A percentile compares a stretch with the other conserved stretches of the same genome.
Conservation (phyloP, 1,140 invertebrate genomes). For the Stegodyphus dumicola region DNA sequence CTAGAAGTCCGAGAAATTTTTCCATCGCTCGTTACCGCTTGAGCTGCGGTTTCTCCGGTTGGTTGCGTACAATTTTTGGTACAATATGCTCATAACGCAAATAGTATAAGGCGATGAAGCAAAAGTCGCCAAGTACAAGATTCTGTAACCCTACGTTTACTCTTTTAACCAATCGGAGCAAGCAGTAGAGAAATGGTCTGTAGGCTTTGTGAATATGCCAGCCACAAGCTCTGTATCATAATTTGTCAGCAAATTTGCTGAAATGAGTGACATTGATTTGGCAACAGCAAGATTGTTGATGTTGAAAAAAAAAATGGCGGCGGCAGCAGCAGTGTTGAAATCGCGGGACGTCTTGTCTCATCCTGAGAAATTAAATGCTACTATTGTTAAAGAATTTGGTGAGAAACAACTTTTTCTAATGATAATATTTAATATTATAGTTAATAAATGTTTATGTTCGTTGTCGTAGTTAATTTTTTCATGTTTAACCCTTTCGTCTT, state of each 20-base stretch:
- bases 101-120: too few species aligned
- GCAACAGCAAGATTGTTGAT: slow-evolving; percentile 13
- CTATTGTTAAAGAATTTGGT: slow-evolving; percentile 44
- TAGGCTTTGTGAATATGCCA: too few species aligned
- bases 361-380: slow-evolving; percentile 20
- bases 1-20: too few species aligned
- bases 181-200: too few species aligned
- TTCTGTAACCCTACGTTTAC: too few species aligned
- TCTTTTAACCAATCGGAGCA: too few species aligned
- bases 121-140: too few species aligned
- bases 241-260: slow-evolving; percentile 37
- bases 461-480: not conserved
- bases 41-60: too few species aligned
- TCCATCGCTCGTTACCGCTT: too few species aligned
- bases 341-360: slow-evolving; percentile 24
- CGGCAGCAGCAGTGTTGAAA: slow-evolving; percentile 35
- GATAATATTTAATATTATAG: not conserved
- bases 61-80: too few species aligned
- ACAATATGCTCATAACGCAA: too few species aligned
- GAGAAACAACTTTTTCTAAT: not conserved
- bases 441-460: not conserved
- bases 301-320: slow-evolving; percentile 38
- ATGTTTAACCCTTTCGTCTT: too few species aligned
- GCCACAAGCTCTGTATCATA: not conserved
- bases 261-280: not conserved